Conservation (phyloP, 2,113 vertebrate species). For the Bungarus multicinctus region DNA sequence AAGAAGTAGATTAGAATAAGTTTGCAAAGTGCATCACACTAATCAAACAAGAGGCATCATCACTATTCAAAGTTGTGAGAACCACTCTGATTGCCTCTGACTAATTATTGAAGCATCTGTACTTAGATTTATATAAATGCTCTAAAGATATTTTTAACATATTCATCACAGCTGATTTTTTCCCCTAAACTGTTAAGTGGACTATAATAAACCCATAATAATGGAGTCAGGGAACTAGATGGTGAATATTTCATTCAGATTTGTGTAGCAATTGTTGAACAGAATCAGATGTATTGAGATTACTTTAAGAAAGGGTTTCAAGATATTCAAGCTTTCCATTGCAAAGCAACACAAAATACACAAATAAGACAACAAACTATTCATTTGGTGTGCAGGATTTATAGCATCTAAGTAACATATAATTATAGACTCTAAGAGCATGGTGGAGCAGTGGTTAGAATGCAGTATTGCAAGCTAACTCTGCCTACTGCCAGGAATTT, state of each 20-base stretch:
- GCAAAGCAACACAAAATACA: not conserved
- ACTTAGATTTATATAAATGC: not conserved
- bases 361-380: not conserved
- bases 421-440: not conserved
- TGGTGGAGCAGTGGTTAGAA: too few species aligned
- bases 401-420: not conserved
- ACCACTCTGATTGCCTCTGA: not conserved
- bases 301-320: not conserved
- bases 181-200: not conserved
- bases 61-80: constrained; percentile 10
- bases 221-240: constrained; percentile 2
- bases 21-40: constrained; percentile 15
- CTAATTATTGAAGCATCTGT: constrained; percentile 23
- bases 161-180: not conserved
- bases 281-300: not conserved
- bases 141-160: not conserved
- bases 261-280: not conserved
- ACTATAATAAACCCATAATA: constrained; percentile 19
- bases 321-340: not conserved
- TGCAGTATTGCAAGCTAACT: too few species aligned
- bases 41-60: constrained; percentile 17
- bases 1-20: constrained; percentile 26
- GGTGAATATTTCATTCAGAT: constrained; percentile 1
- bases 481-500: too few species aligned
- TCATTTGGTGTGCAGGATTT: not conserved